A percentile compares a stretch with the other conserved stretches of the same genome.
These are phyloP conservation scores for Vollenhovia emeryi DNA, from an alignment of 1,140 invertebrate genomes.

Conservation along the genomic window DNA sequence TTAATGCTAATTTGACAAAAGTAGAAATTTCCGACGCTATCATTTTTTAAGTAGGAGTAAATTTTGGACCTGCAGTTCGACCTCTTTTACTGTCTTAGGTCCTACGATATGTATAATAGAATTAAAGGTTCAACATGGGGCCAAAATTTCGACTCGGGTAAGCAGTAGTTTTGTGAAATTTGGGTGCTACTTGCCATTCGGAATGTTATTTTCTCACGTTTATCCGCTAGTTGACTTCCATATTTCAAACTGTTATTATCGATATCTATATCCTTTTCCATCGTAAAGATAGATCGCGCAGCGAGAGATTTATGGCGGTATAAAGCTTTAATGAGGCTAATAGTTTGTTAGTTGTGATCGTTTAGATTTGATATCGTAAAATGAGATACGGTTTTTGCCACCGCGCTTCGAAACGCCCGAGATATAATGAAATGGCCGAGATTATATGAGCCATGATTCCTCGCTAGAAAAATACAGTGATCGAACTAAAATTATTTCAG, in stretches of 20 bases:
- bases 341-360: background rate
- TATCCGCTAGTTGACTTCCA: background rate
- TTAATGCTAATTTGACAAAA: too few relatives aligned
- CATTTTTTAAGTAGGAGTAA: too few relatives aligned
- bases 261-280: background rate
- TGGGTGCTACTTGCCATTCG: background rate
- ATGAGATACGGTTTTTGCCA: background rate
- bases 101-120: too few relatives aligned
- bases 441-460: background rate
- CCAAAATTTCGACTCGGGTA: too few relatives aligned
- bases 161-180: background rate
- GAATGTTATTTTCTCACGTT: background rate
- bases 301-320: background rate
- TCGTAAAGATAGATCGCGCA: background rate
- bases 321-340: background rate
- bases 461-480: background rate
- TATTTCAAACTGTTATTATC: background rate
- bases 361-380: background rate
- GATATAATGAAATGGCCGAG: background rate
- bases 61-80: too few relatives aligned
- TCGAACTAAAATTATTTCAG: conserved; percentile 26
- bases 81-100: too few relatives aligned
- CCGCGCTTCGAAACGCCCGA: background rate
- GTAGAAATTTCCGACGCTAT: too few relatives aligned
- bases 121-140: too few relatives aligned